Evolutionary conservation across 2,888 invertebrate species (phyloP), one percentile per base, ranked within the genome.

Genomic region (Nysson spinosus): DNA sequence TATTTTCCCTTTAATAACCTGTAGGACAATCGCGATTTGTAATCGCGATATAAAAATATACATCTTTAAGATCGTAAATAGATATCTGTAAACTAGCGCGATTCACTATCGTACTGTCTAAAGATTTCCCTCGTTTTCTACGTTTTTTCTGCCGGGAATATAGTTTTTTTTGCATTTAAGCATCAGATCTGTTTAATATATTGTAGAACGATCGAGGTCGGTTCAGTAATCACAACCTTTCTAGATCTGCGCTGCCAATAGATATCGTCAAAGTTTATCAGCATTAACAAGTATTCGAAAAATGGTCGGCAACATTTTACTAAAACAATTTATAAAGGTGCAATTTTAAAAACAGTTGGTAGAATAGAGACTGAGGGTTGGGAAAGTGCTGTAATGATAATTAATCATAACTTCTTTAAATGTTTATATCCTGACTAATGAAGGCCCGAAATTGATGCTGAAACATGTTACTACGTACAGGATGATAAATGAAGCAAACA

Each of bases 1-100:
- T 32, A 61, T 32, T 49, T 40, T 26, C 37, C 34, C 47, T 37
- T 52, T 55, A 58, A 55, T 55, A 54, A 55, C 42, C 54, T 34
- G 47, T 56, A 62, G 35, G 57, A 37, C 30, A 54, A 72, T 72
- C 69, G 64, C 65, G 49, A 72, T 7, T 4, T 12, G 3, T 14
- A n/a, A 47, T 62, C 62, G 58, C 72, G 69, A 69, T 72, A 72
- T 49, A 73, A 73, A 73, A 73, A 73, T 69, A 73, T 50, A 67
- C 40, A 43, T 73, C 62, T 73, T 54, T 34, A 46, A 57, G 43
- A 57, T 40, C 47, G 42, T 65, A 68, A 60, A 64, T 57, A 55
- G 51, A 35, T 39, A 62, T 63, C 60, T 50, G 50, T 51, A 54
- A 67, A 71, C 73, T 66, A 72, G 49, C 69, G 47, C 49, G 42